Evolutionary conservation across 2,113 vertebrate genomes (phyloP), one percentile per base, ranked within the genome.

Genomic region (Aptenodytes patagonicus): DNA sequence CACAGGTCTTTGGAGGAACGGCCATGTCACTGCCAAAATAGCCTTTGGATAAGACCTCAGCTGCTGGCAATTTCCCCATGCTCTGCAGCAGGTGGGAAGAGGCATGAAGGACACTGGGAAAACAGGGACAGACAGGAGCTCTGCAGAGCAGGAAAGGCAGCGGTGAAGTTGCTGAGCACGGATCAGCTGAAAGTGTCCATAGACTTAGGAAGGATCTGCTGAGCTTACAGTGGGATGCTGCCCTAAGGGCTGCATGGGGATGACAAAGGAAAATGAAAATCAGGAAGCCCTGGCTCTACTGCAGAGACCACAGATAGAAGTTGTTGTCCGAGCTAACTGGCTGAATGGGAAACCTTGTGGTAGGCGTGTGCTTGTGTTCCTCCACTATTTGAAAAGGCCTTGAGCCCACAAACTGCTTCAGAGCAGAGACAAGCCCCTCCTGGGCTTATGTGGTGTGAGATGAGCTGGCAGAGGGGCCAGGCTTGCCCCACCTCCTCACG

Each of bases 131-230:
- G 65, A 44, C 3, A 9, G 38, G 46, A 31, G 10, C 46, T 83
- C 80, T 78, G 42, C 32, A 85, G n/a, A 60, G 57, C 5, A 5
- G 51, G 55, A 70, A 81, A 84, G 42, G 26, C 83, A 88, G 38
- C 1, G 2, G 5, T 62, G 72, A 86, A 80, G 40, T 31, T 46
- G 47, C 19, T 42, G 22, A 60, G 28, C 0, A 0, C 0, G 1
- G 32, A 64, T 55, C 11, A 25, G 19, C 34, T 92, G 68, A 71
- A 83, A 83, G 40, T 11, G 49, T 72, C 34, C 17, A 36, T 10
- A 88, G 75, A 36, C 36, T 83, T 92, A 40, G n/a, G n/a, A 94
- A 89, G 60, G 52, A 79, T n/a, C n/a, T 3, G 4, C 73, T 68
- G 82, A 71, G 32, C 42, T 85, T 83, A 49, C 38, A 42, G 47